Conservation (phyloP, 2,797 vertebrate species). For the Phaenicophaeus curvirostris region DNA sequence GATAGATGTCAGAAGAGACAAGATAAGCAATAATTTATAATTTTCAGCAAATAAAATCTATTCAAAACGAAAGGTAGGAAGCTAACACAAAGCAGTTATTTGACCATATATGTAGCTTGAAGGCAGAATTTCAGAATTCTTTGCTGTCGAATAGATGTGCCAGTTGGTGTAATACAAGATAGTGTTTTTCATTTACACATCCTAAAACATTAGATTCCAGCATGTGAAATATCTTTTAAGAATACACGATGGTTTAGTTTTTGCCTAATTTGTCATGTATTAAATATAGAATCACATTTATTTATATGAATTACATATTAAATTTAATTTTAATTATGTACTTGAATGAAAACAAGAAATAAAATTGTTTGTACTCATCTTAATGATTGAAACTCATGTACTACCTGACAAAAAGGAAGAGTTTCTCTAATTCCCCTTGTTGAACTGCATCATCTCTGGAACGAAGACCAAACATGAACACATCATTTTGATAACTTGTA, state of each 20-base stretch:
- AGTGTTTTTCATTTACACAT: background rate
- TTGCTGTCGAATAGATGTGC: background rate
- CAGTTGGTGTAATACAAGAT: background rate
- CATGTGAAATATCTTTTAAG: rapidly evolving
- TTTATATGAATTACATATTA: background rate
- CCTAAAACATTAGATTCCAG: background rate
- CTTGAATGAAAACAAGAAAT: background rate
- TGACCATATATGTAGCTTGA: background rate
- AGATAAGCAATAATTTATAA: background rate
- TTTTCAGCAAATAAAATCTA: background rate
- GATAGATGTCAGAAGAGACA: background rate
- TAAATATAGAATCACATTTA: background rate
- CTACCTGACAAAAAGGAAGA: background rate
- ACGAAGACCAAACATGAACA: background rate
- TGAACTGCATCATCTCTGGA: background rate
- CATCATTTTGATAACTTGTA: background rate
- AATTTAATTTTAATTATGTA: background rate
- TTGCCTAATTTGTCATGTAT: no score
- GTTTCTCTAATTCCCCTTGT: background rate
- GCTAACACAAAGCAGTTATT: background rate
- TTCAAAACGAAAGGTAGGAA: background rate
- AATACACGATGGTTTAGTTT: background rate
- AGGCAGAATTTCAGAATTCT: background rate
- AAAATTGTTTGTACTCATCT: background rate
- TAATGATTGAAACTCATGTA: background rate